Percentiles rank a stretch among this genome's conserved stretches.
Evolutionary conservation across 2,113 vertebrate genomes (phyloP).

Genomic region (Pseudorhombus dupliciocellatus): DNA sequence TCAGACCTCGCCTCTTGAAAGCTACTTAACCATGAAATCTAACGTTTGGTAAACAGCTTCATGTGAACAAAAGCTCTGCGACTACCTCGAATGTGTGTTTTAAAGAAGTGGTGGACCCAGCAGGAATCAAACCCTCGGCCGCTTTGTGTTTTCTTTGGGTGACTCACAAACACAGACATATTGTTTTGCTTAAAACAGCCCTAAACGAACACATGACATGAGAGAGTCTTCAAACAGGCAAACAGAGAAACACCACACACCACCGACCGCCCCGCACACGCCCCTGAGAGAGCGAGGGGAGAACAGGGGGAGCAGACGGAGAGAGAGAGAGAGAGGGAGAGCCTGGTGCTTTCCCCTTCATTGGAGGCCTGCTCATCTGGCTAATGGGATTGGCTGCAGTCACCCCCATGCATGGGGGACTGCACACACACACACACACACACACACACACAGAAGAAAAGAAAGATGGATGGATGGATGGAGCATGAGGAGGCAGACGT

Average conservation of each 20-base stretch:
- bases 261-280: constrained; percentile 6
- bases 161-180: constrained; percentile 9
- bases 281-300: constrained; percentile 41
- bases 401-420: constrained; percentile 35
- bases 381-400: constrained; percentile 77
- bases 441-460: neutral
- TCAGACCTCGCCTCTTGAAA: constrained; percentile 36
- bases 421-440: constrained; percentile 11
- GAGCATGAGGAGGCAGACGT: constrained; percentile 28
- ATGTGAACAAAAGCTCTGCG: constrained; percentile 24
- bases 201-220: constrained; percentile 17
- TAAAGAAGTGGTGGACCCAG: constrained; percentile 16
- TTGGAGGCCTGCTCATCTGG: constrained; percentile 76
- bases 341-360: constrained; percentile 71
- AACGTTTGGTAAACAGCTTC: constrained; percentile 31
- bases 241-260: neutral
- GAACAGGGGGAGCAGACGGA: constrained; percentile 49
- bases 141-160: constrained; percentile 14
- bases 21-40: constrained; percentile 42
- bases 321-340: constrained; percentile 17
- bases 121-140: constrained; percentile 18
- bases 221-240: neutral
- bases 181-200: neutral
- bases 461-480: constrained; percentile 20
- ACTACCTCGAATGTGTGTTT: constrained; percentile 18